Evolutionary conservation across 2,888 invertebrate genomes (phyloP), one percentile per base, ranked within the genome.

Genomic region (Cryptosula pallasiana): DNA sequence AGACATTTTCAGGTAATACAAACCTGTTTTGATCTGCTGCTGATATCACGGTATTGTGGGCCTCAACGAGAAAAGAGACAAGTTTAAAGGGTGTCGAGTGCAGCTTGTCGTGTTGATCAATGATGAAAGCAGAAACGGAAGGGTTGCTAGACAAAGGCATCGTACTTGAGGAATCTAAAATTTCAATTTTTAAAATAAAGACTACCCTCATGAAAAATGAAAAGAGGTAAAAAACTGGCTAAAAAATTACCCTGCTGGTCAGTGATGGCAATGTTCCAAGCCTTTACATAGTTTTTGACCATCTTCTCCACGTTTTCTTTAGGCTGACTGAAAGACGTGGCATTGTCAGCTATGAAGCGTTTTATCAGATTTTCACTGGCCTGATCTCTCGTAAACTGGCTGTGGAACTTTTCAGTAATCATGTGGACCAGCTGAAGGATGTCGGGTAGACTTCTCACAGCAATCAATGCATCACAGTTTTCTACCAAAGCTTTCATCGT

Each of bases 211-310:
- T n/a, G n/a, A n/a, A n/a, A n/a, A n/a, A n/a, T n/a, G n/a, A n/a
- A n/a, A n/a, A n/a, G n/a, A n/a, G n/a, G n/a, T n/a, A n/a, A n/a
- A n/a, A n/a, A n/a, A n/a, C n/a, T n/a, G n/a, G n/a, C n/a, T n/a
- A n/a, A n/a, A n/a, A 9, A 45, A 9, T 45, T 45, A 57, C 57
- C 5, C 13, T 57, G 3, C 5, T 9, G 20, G 20, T 20, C 9
- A 9, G 20, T 57, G 57, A 57, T 16, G 25, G 25, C 25, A 5
- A n/a, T n/a, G 23, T 57, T 57, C 57, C 57, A 57, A n/a, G 57
- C 57, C 57, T 57, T 57, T n/a, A 57, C 57, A 57, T 57, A 57
- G 25, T n/a, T 57, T n/a, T 23, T 13, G 25, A 57, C 57, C 57
- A 57, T 57, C n/a, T 13, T n/a, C 16, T 57, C 16, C 5, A 57